phyloP scores from a whole-genome alignment of 30 jellyfish, hydroid and myxozoan species.

The Aurelia sp. region DNA sequence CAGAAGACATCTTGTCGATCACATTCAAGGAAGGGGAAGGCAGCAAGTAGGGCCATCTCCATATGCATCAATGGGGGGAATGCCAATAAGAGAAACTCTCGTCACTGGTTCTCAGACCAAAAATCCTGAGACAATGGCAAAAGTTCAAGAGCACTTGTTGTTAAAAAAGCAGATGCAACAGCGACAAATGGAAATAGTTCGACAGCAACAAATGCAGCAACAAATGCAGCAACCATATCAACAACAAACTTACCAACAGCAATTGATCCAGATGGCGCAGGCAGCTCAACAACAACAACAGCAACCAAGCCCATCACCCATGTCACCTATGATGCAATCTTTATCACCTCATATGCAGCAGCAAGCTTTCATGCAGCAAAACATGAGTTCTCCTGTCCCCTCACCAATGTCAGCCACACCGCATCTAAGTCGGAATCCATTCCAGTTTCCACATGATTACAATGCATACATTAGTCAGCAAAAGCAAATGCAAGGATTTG shows the following conservation, averaged over 20 bases:
- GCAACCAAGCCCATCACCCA: slow-evolving; percentile 73
- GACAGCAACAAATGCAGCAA: slow-evolving; percentile 62
- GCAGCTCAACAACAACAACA: slow-evolving; percentile 81
- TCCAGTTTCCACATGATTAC: slow-evolving; percentile 85
- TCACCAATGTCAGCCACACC: slow-evolving; percentile 80
- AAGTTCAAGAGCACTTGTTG: slow-evolving; percentile 75
- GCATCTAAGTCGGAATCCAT: slow-evolving; percentile 72
- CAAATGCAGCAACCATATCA: slow-evolving; percentile 53
- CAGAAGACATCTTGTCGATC: slow-evolving; percentile 60
- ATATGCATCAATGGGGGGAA: slow-evolving; percentile 38
- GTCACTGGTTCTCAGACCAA: slow-evolving; percentile 54
- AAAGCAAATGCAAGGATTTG: slow-evolving; percentile 73
- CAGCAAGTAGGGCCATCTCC: slow-evolving; percentile 69
- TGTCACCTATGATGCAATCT: slow-evolving; percentile 77
- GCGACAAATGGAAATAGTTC: slow-evolving; percentile 33
- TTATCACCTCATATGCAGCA: slow-evolving; percentile 76
- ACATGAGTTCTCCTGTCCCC: slow-evolving; percentile 74
- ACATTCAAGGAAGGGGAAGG: slow-evolving; percentile 62
- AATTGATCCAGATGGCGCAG: slow-evolving; percentile 66
- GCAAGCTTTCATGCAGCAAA: slow-evolving; percentile 76
- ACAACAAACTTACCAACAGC: slow-evolving; percentile 81
- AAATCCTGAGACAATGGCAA: slow-evolving; percentile 81
- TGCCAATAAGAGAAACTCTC: slow-evolving; percentile 50
- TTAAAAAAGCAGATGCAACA: slow-evolving; percentile 73
- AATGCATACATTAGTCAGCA: slow-evolving; percentile 75